Evolutionary conservation across 2,113 vertebrate genomes (phyloP), one percentile per base, ranked within the genome.

Genomic region (Peromyscus polionotus): DNA sequence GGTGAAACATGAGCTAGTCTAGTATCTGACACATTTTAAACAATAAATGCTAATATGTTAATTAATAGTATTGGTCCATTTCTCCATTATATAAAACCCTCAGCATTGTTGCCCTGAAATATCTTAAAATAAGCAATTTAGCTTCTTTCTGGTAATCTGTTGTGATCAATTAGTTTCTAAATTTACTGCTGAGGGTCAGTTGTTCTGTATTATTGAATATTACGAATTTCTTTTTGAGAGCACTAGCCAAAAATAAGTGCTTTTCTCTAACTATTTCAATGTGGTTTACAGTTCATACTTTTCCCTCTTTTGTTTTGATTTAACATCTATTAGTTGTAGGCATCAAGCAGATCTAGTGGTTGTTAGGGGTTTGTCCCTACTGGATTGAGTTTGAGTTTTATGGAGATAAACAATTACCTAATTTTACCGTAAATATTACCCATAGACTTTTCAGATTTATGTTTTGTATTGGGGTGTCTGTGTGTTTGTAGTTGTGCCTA

Each of bases 91-190:
- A 4, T 65, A 79, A 31, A 65, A 84, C 39, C 31, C 7, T 92
- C 39, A 76, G 0, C n/a, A 26, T 87, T 54, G 16, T 51, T 91
- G n/a, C 72, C 36, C n/a, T 90, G 65, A 88, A 12, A n/a, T 86
- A 73, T 90, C 63, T 92, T 48, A 48, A 48, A 48, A 48, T 77
- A n/a, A 57, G 39, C 28, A 93, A 0, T 57, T 84, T 81, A 81
- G 36, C 45, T 63, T 95, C 28, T 79, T 79, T 77, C 9, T 90
- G 84, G 36, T 77, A 90, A 70, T 90, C 57, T 84, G 13, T 57
- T 94, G 28, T 88, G 70, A 92, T 92, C 24, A 70, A n/a, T 84
- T 90, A 45, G 22, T 90, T 94, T 73, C 61, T 94, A 72, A 94
- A 42, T 84, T 51, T 83, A 92, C 51, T 75, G 57, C 26, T 77